These are phyloP conservation scores for Heliopora coerulea DNA, from an alignment of 92 coral and sea anemone species.

Conservation along the genomic window DNA sequence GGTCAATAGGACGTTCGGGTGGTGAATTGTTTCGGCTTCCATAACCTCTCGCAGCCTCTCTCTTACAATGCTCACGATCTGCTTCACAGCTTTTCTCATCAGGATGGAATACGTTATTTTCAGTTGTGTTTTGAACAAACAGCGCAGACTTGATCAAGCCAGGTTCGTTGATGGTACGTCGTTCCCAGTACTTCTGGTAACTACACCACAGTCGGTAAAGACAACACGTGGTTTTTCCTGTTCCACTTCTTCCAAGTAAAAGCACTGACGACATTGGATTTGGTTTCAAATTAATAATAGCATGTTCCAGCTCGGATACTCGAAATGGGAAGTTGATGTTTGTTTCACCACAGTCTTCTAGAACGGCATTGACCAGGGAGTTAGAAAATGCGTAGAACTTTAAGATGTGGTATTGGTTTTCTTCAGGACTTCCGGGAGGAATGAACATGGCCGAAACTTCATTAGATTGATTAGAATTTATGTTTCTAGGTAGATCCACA, in stretches of 20 bases:
- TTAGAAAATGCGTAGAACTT: conserved; percentile 86
- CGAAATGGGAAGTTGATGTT: conserved; percentile 86
- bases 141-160: conserved; percentile 62
- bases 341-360: conserved; percentile 49
- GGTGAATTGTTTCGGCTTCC: background rate
- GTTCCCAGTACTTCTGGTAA: conserved; percentile 84
- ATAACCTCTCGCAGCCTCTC: conserved; percentile 12
- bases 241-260: conserved; percentile 95
- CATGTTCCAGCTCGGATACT: conserved; percentile 91
- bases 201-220: conserved; percentile 88
- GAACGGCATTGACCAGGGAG: conserved; percentile 70
- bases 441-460: conserved; percentile 52
- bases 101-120: background rate
- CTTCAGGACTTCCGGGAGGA: conserved; percentile 95
- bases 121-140: conserved; percentile 20
- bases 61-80: background rate
- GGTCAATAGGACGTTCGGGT: background rate
- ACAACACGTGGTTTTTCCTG: conserved; percentile 98
- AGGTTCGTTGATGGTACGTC: conserved; percentile 75
- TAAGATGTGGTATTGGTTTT: conserved; percentile 88
- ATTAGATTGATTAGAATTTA: conserved; percentile 15
- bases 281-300: conserved; percentile 81
- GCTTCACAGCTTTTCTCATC: background rate
- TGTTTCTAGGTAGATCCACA: background rate
- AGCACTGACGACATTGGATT: conserved; percentile 67